phyloP scores from a whole-genome alignment of 2,113 vertebrate species.

The Numida meleagris region DNA sequence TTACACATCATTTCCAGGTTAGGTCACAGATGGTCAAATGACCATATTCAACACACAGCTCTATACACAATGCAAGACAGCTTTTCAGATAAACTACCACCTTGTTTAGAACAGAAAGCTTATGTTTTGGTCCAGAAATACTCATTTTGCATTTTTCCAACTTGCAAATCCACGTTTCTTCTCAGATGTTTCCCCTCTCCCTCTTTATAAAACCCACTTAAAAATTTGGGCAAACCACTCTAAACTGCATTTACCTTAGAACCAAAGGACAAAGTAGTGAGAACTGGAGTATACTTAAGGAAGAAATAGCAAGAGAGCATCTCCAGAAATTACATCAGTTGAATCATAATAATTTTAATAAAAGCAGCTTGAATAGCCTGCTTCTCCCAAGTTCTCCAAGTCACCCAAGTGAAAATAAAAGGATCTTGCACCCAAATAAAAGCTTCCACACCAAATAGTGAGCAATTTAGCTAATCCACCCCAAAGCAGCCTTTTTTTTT shows the following conservation, averaged over 20 bases:
- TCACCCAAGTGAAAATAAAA: neutral
- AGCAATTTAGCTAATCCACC: neutral
- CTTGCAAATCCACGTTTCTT: neutral
- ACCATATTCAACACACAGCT: neutral
- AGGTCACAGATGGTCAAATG: neutral
- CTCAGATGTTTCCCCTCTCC: neutral
- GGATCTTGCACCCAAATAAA: neutral
- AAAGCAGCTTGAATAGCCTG: neutral
- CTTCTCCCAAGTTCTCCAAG: neutral
- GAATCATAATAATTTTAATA: neutral
- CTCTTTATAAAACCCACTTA: neutral
- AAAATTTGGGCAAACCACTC: neutral
- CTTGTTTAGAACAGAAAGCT: neutral
- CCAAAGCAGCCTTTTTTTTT: neutral
- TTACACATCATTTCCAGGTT: neutral
- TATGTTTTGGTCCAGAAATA: neutral
- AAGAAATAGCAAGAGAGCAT: neutral
- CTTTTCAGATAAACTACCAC: neutral
- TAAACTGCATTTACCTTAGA: neutral
- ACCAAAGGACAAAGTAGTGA: neutral
- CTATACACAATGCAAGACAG: neutral
- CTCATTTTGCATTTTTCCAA: neutral
- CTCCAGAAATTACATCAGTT: neutral
- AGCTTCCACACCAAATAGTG: neutral
- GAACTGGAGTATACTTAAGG: neutral